A percentile compares a stretch with the other conserved stretches of the same genome.
Evolutionary conservation across 1,140 invertebrate species (phyloP).

Genomic region (Drosophila nigromelanica): DNA sequence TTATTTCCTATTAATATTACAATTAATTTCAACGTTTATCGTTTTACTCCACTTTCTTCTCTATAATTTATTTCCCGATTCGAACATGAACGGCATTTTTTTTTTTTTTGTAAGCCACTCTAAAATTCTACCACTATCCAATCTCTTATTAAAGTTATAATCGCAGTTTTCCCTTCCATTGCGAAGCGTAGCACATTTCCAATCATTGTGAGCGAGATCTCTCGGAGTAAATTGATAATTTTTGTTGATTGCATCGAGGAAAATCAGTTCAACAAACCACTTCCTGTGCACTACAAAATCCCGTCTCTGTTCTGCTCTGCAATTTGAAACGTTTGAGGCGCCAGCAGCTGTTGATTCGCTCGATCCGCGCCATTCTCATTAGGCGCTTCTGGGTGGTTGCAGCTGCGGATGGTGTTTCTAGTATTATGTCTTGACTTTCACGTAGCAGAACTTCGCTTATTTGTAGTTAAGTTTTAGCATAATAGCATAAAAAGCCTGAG

Average conservation of each 20-base stretch:
- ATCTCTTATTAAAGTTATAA: neutral
- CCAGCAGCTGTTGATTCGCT: neutral
- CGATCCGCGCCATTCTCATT: neutral
- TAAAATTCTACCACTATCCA: neutral
- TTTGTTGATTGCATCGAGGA: constrained; percentile 25
- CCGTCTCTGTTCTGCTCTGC: constrained; percentile 5
- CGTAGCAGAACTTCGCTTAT: constrained; percentile 55
- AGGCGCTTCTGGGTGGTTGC: neutral
- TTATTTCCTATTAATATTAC: neutral
- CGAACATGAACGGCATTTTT: neutral
- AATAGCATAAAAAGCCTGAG: constrained; percentile 50
- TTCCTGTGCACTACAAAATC: constrained; percentile 14
- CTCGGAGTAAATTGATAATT: constrained; percentile 31
- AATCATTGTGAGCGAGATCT: constrained; percentile 11
- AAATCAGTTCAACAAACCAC: constrained; percentile 13
- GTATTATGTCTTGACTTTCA: constrained; percentile 57
- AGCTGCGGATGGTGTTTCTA: neutral
- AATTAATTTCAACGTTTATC: neutral
- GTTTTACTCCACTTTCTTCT: neutral
- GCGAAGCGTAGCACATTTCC: neutral
- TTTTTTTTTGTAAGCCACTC: neutral
- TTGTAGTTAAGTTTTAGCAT: constrained; percentile 51
- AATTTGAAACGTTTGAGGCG: constrained; percentile 12
- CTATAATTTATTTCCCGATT: neutral
- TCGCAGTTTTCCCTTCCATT: constrained; percentile 2